phyloP scores from a whole-genome alignment of 2,113 vertebrate species.

The Sinocyclocheilus anophthalmus region DNA sequence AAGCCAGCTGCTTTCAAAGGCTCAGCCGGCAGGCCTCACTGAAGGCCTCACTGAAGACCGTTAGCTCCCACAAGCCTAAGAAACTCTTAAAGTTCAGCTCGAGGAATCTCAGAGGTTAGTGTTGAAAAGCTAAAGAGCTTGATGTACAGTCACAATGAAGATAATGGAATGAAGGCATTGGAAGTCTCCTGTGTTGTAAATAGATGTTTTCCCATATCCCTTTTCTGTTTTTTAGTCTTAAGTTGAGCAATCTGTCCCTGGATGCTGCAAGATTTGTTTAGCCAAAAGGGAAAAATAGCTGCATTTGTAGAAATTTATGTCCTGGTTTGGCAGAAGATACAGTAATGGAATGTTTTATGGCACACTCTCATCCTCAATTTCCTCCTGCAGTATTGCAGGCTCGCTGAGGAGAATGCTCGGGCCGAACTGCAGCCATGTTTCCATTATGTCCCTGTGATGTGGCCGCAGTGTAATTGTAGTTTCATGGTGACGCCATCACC shows the following conservation, averaged over 20 bases:
- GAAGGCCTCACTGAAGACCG: slow-evolving; percentile 17
- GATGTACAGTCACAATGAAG: slow-evolving; percentile 45
- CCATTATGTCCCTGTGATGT: slow-evolving; percentile 53
- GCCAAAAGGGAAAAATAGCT: slow-evolving; percentile 58
- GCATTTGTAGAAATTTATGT: slow-evolving; percentile 66
- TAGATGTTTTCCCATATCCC: slow-evolving; percentile 13
- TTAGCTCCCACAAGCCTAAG: slow-evolving; percentile 34
- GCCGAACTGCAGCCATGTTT: slow-evolving; percentile 49
- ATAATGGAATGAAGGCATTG: slow-evolving; percentile 39
- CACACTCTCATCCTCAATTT: slow-evolving; percentile 64
- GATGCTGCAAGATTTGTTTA: slow-evolving; percentile 48
- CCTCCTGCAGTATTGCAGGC: slow-evolving; percentile 52
- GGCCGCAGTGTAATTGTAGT: slow-evolving; percentile 53
- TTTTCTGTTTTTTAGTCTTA: slow-evolving; percentile 10
- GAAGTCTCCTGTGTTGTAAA: slow-evolving; percentile 44
- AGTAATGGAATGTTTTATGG: slow-evolving; percentile 64
- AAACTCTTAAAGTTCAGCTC: slow-evolving; percentile 38
- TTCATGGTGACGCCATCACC: slow-evolving; percentile 46
- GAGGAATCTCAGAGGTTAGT: slow-evolving; percentile 49
- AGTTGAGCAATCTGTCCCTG: slow-evolving; percentile 27
- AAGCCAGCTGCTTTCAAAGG: slow-evolving; percentile 71
- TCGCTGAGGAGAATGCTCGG: slow-evolving; percentile 33
- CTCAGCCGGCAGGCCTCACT: slow-evolving; percentile 16
- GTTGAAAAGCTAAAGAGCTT: slow-evolving; percentile 51
- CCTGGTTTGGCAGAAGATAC: slow-evolving; percentile 60